Base-by-base conservation (phyloP, 2,113 vertebrate genomes). In the Bettongia penicillata region DNA sequence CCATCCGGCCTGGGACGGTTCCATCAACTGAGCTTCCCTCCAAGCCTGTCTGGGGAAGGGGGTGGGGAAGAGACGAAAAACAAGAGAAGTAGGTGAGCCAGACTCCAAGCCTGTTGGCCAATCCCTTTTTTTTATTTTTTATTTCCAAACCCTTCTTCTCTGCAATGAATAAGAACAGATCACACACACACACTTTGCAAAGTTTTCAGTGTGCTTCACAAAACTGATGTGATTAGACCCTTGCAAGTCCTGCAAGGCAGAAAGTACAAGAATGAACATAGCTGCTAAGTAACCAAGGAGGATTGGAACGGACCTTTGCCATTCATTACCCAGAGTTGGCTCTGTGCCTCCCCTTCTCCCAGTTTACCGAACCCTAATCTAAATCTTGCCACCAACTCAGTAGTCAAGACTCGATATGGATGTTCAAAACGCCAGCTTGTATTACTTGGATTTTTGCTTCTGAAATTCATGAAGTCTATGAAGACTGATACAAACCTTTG, bases 1-100 rank as follows among this genome's bases (percentile, higher is more conserved):
- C 99, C 99, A 99, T 99, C 99, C 99, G 99, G 99, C 99, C 99
- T 99, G 99, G 99, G 99, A 98, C 99, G 99, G 99, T 99, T 99
- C 99, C 99, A 99, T 99, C 99, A 99, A 99, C 99, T 92, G 98
- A 97, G 99, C 98, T 96, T 98, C 99, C 98, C 98, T 98, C 98
- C 96, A 97, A 99, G 99, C 99, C 99, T 99, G 99, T 99, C 99
- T 99, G 98, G 0, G 96, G 93, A 97, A 90, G 98, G 97, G 95
- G 19, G 96, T 52, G 91, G 49, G 51, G 16, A 53, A 19, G 25
- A 53, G 55, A 48, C 28, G 52, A 47, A 52, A n/a, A 92, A 94
- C 57, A 52, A 93, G 55, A 93, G 90, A 31, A 52, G 91, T 93
- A 91, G 92, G 92, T 98, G 95, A 98, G 96, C 96, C 91, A 91